phyloP scores from a whole-genome alignment of 2,113 vertebrate genomes.

The Oxygymnocypris stewartii region DNA sequence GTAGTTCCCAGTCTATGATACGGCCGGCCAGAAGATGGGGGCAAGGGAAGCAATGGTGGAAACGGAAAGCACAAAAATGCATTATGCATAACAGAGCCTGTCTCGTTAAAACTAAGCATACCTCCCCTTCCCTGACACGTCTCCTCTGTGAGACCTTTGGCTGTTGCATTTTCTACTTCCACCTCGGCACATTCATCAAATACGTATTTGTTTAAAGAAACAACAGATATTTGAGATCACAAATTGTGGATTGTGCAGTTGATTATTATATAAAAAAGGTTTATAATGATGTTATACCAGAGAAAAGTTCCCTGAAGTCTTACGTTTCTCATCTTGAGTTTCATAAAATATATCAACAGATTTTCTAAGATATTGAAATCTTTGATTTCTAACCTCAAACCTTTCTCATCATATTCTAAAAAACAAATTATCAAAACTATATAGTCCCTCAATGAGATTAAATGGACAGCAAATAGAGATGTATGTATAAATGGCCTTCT shows the following conservation, averaged over 20 bases:
- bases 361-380: neutral
- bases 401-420: too few relatives aligned
- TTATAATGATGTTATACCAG: neutral
- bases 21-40: slow-evolving; percentile 38
- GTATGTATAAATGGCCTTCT: neutral
- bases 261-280: neutral
- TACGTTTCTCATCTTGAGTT: neutral
- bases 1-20: slow-evolving; percentile 57
- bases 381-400: neutral
- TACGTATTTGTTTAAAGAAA: slow-evolving; percentile 17
- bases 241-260: neutral
- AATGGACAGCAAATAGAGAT: neutral
- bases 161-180: slow-evolving; percentile 40
- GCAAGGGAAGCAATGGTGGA: slow-evolving; percentile 43
- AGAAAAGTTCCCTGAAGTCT: neutral
- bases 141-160: slow-evolving; percentile 53
- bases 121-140: slow-evolving; percentile 43
- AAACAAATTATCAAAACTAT: too few relatives aligned
- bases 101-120: slow-evolving; percentile 59
- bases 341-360: neutral
- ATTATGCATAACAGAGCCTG: slow-evolving; percentile 57
- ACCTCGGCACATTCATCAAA: slow-evolving; percentile 35
- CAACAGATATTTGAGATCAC: neutral
- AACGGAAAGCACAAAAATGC: slow-evolving; percentile 47
- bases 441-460: neutral